Evolutionary conservation across 2,797 vertebrate species (phyloP).

Genomic region (Pseudochirops corinnae): DNA sequence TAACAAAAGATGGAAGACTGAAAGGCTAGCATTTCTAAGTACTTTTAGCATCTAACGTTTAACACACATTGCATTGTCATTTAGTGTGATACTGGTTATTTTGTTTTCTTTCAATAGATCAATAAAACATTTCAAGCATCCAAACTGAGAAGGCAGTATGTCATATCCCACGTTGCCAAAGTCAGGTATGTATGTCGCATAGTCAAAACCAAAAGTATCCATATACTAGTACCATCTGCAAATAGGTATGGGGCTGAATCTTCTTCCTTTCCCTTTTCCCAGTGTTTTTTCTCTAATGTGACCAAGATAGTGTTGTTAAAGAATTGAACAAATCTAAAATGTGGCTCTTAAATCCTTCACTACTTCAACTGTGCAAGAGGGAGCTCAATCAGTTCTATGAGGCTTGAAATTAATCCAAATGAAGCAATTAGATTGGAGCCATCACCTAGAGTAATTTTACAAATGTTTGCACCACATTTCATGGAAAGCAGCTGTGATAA

Average conservation of each 20-base stretch:
- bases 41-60: neutral
- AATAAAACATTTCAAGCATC: constrained; percentile 87
- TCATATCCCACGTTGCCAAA: constrained; percentile 85
- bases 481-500: neutral
- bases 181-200: constrained; percentile 86
- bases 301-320: constrained; percentile 18
- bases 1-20: neutral
- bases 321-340: constrained; percentile 29
- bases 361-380: constrained; percentile 42
- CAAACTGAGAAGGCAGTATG: constrained; percentile 84
- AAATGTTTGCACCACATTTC: neutral
- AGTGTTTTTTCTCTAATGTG: neutral
- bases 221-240: neutral
- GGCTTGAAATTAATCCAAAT: neutral
- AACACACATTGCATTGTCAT: neutral
- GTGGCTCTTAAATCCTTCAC: neutral
- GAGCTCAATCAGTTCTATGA: constrained; percentile 12
- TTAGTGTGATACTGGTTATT: neutral
- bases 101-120: constrained; percentile 82
- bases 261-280: neutral
- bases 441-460: neutral
- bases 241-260: neutral
- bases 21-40: neutral
- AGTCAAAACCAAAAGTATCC: neutral
- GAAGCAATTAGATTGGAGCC: neutral